A percentile compares a stretch with the other conserved stretches of the same genome.
Conservation (phyloP, 2,797 vertebrate genomes). For the Bradypodion ventrale region DNA sequence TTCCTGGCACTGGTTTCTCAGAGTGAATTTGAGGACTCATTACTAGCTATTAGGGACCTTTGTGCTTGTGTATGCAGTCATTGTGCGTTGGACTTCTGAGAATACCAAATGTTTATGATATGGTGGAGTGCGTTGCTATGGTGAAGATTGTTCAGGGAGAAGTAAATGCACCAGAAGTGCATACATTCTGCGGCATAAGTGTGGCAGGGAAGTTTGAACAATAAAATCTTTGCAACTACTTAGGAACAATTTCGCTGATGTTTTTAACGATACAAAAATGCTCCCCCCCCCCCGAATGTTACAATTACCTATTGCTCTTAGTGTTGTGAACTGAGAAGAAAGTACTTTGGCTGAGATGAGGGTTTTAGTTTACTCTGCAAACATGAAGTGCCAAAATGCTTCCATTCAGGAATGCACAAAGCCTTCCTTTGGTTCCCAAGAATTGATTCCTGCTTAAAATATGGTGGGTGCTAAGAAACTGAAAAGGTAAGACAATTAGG, state of each 20-base stretch:
- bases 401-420: conserved; percentile 36
- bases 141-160: conserved; percentile 43
- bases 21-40: not conserved
- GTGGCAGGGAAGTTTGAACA: conserved; percentile 32
- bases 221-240: conserved; percentile 51
- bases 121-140: conserved; percentile 53
- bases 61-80: not conserved
- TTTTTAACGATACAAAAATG: conserved; percentile 49
- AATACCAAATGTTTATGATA: not conserved
- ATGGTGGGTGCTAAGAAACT: not conserved
- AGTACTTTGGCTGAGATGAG: conserved; percentile 54
- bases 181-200: conserved; percentile 45
- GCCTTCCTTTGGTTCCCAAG: conserved; percentile 23
- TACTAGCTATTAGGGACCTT: conserved; percentile 9
- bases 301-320: conserved; percentile 63
- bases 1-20: not conserved
- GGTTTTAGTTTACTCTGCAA: conserved; percentile 53
- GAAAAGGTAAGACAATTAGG: not conserved
- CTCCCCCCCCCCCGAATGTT: conserved; percentile 42
- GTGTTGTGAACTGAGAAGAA: conserved; percentile 62
- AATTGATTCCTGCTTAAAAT: conserved; percentile 30
- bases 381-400: conserved; percentile 42
- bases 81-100: not conserved
- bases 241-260: conserved; percentile 57
- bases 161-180: conserved; percentile 40